phyloP scores from a whole-genome alignment of 2,797 vertebrate genomes.

The Yasuhikotakia modesta region DNA sequence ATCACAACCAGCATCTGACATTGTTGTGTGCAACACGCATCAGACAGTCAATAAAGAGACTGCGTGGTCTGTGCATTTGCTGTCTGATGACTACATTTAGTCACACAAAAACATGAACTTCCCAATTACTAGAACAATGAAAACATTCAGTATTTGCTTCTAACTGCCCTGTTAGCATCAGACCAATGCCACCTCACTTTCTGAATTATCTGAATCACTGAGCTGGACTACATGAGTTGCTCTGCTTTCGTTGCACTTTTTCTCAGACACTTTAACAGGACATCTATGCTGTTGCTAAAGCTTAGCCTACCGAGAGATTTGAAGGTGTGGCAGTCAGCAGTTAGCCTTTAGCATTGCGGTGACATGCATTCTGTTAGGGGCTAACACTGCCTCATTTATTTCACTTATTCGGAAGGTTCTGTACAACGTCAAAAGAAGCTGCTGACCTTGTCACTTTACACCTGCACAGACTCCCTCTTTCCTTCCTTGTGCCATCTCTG shows the following conservation, averaged over 20 bases:
- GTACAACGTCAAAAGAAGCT: conserved; percentile 73
- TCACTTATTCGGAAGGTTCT: conserved; percentile 75
- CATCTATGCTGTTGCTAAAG: conserved; percentile 28
- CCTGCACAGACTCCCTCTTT: conserved; percentile 52
- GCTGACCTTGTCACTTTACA: conserved; percentile 88
- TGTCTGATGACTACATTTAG: no score
- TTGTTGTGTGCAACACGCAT: no score
- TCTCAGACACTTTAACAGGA: conserved; percentile 31
- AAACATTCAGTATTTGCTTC: conserved; percentile 7
- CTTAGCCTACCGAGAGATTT: conserved; percentile 66
- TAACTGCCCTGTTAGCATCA: conserved; percentile 56
- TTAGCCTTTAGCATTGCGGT: conserved; percentile 76
- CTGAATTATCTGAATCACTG: neutral
- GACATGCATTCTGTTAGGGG: conserved; percentile 72
- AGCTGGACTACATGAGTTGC: conserved; percentile 9
- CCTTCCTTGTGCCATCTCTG: conserved; percentile 57
- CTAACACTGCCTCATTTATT: conserved; percentile 79
- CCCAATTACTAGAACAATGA: neutral
- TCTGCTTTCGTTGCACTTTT: conserved; percentile 35
- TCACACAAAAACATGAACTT: neutral
- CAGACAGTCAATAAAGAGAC: no score
- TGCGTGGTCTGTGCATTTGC: no score
- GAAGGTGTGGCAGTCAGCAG: conserved; percentile 64
- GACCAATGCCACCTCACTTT: conserved; percentile 9
- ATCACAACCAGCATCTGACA: no score